Evolutionary conservation across 1,140 invertebrate species (phyloP).

Genomic region (Drosophila parvula): DNA sequence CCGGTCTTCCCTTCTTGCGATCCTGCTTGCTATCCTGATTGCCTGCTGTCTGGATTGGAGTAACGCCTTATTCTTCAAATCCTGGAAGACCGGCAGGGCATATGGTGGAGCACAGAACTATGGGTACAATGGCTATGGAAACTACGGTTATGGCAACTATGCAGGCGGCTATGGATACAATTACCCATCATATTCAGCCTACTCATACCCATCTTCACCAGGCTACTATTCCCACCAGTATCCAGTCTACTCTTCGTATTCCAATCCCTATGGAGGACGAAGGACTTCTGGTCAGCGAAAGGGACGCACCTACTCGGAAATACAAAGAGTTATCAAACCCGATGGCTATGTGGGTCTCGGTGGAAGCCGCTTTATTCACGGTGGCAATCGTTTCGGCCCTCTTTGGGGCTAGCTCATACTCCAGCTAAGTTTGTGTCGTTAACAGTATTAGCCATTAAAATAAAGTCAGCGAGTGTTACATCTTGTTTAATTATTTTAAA

Average conservation of each 20-base stretch:
- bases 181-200: slow-evolving; percentile 11
- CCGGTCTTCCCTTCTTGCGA: not conserved
- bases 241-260: slow-evolving; percentile 2
- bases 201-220: slow-evolving; percentile 5
- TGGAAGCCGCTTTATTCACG: slow-evolving; percentile 48
- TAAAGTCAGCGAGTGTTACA: slow-evolving; percentile 31
- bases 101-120: slow-evolving; percentile 6
- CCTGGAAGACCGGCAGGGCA: slow-evolving; percentile 38
- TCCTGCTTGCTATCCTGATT: slow-evolving; percentile 32
- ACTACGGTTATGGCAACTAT: slow-evolving; percentile 36
- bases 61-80: slow-evolving; percentile 59
- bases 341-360: slow-evolving; percentile 60
- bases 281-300: slow-evolving; percentile 37
- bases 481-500: slow-evolving; percentile 9
- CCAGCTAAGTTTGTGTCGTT: not conserved
- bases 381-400: slow-evolving; percentile 23
- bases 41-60: slow-evolving; percentile 39
- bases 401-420: slow-evolving; percentile 53
- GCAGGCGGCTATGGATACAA: slow-evolving; percentile 41
- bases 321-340: slow-evolving; percentile 45
- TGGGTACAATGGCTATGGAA: slow-evolving; percentile 28
- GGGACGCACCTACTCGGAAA: slow-evolving; percentile 67
- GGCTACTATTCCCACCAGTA: slow-evolving; percentile 19
- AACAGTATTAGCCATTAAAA: slow-evolving; percentile 45
- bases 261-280: not conserved